Evolutionary conservation across 2,797 vertebrate genomes (phyloP).

Genomic region (Ctenosaura bakeri): DNA sequence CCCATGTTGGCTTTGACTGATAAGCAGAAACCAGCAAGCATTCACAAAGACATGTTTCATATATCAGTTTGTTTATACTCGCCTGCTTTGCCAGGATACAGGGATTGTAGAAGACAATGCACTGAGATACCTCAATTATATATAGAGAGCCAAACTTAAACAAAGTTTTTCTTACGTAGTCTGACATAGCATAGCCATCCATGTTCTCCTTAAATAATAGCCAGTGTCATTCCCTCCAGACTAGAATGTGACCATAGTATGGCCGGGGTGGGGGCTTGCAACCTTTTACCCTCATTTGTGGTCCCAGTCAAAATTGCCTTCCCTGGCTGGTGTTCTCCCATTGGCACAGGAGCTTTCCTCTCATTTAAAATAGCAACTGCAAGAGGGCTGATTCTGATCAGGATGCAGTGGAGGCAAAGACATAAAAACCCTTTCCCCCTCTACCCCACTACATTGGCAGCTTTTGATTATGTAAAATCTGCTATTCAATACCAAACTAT

Average conservation of each 20-base stretch:
- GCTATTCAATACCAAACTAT: background rate
- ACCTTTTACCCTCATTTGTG: too few relatives aligned
- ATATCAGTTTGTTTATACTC: conserved; percentile 3
- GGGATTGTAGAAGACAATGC: background rate
- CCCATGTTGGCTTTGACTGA: background rate
- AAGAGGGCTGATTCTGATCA: background rate
- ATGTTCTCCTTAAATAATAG: background rate
- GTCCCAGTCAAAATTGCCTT: background rate
- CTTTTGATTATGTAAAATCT: background rate
- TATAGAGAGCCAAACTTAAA: background rate
- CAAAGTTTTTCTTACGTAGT: background rate
- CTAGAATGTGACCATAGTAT: background rate
- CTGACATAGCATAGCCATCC: background rate
- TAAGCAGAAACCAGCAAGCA: background rate
- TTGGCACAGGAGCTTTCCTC: background rate
- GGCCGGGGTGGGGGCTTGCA: background rate
- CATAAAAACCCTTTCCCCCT: background rate
- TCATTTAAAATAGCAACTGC: background rate
- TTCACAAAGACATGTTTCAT: background rate
- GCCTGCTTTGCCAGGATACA: conserved; percentile 28
- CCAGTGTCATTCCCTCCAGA: background rate
- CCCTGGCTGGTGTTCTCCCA: background rate
- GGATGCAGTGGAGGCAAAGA: background rate
- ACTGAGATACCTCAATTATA: conserved; percentile 5
- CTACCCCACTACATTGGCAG: background rate